A percentile compares a stretch with the other conserved stretches of the same genome.
These are phyloP conservation scores for Drosophila yakuba DNA, from an alignment of 1,140 invertebrate species.

Conservation along the genomic window DNA sequence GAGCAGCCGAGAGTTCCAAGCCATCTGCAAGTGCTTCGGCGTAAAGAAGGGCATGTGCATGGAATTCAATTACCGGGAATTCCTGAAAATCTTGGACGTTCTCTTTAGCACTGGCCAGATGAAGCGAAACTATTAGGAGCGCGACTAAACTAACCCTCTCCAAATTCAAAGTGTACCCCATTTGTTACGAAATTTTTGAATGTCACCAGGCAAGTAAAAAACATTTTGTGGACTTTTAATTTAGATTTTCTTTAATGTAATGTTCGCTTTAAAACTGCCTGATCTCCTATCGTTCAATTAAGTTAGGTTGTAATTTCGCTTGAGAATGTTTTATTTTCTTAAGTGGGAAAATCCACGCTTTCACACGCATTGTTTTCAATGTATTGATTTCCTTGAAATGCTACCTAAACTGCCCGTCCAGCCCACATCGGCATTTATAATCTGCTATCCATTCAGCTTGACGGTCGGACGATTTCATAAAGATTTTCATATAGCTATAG, in stretches of 20 bases:
- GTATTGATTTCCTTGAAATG: conserved; percentile 29
- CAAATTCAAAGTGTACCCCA: conserved; percentile 35
- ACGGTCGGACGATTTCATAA: conserved; percentile 38
- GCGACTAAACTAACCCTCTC: background rate
- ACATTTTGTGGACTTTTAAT: conserved; percentile 22
- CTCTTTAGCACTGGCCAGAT: conserved; percentile 70
- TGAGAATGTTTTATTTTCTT: conserved; percentile 32
- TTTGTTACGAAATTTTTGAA: background rate
- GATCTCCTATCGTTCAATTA: conserved; percentile 39
- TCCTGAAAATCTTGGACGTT: conserved; percentile 74
- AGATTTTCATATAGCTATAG: conserved; percentile 31
- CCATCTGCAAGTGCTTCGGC: conserved; percentile 89
- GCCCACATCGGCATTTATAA: conserved; percentile 18
- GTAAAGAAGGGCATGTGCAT: conserved; percentile 85
- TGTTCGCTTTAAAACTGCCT: conserved; percentile 40
- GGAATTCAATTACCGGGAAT: conserved; percentile 81
- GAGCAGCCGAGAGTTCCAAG: conserved; percentile 87
- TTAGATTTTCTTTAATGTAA: conserved; percentile 50
- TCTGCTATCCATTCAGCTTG: conserved; percentile 14
- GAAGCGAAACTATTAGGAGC: conserved; percentile 73
- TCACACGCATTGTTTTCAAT: conserved; percentile 23
- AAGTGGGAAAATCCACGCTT: conserved; percentile 36
- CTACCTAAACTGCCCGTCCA: conserved; percentile 33
- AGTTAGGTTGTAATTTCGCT: conserved; percentile 34
- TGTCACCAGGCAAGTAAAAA: conserved; percentile 16